Conservation (phyloP, 2,888 invertebrate genomes). For the Pandemis heparana region DNA sequence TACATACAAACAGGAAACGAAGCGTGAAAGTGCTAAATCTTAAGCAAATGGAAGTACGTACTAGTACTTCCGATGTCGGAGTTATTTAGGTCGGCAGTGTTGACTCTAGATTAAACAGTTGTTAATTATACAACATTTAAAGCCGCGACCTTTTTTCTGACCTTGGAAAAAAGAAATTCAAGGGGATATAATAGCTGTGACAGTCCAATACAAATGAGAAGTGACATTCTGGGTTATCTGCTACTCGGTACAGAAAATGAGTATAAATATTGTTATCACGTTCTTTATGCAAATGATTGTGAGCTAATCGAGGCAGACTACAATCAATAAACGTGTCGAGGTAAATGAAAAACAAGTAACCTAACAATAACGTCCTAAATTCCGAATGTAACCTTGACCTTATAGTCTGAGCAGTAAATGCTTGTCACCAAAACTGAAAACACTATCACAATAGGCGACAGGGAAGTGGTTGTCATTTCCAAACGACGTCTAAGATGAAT, state of each 20-base stretch:
- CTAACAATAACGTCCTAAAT: constrained; percentile 14
- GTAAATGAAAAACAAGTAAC: neutral
- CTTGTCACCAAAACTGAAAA: constrained; percentile 20
- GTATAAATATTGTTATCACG: constrained; percentile 30
- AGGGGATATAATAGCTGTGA: constrained; percentile 26
- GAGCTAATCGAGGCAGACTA: constrained; percentile 5
- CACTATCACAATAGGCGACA: constrained; percentile 12
- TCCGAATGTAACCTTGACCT: constrained; percentile 29
- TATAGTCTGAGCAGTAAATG: constrained; percentile 23
- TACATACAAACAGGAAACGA: constrained; percentile 27
- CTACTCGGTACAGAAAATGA: constrained; percentile 21
- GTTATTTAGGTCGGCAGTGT: constrained; percentile 37
- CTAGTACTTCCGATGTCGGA: constrained; percentile 29
- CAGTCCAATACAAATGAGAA: constrained; percentile 2
- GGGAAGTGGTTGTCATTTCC: constrained; percentile 21
- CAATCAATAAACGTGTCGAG: constrained; percentile 24
- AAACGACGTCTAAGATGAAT: constrained; percentile 18
- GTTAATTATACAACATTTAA: constrained; percentile 39
- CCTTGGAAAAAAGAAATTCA: constrained; percentile 34
- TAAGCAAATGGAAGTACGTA: constrained; percentile 32
- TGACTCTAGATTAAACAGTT: constrained; percentile 30
- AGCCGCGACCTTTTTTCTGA: constrained; percentile 30
- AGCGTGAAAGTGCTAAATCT: constrained; percentile 38
- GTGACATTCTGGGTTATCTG: constrained; percentile 34
- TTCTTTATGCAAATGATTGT: constrained; percentile 20